Evolutionary conservation across 2,888 invertebrate species (phyloP).

Genomic region (Portevinia maculata): DNA sequence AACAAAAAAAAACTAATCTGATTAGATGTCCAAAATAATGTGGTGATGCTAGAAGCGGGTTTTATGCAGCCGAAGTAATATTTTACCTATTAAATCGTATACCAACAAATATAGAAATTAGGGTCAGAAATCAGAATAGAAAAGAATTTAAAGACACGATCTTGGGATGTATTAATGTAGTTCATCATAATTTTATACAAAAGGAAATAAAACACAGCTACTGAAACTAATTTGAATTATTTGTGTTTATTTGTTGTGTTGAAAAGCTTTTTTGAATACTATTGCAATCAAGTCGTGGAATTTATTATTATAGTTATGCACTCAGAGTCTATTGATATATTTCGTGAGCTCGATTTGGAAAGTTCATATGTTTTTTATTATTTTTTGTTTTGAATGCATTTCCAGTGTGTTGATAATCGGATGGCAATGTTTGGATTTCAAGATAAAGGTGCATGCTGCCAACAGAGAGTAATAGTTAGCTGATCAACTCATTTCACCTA

Average conservation of each 20-base stretch:
- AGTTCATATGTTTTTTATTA: neutral
- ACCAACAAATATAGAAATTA: constrained; percentile 61
- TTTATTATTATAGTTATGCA: neutral
- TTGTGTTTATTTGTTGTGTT: neutral
- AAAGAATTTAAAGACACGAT: constrained; percentile 35
- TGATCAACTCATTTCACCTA: no score
- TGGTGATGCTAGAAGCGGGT: constrained; percentile 38
- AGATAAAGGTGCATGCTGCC: no score
- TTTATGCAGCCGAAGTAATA: constrained; percentile 41
- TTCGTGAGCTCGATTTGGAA: neutral
- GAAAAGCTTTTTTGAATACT: neutral
- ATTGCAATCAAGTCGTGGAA: neutral
- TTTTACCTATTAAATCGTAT: constrained; percentile 61
- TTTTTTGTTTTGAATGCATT: neutral
- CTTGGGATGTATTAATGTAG: constrained; percentile 9
- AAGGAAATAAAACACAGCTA: constrained; percentile 14
- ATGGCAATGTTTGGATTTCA: neutral
- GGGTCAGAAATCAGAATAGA: constrained; percentile 62
- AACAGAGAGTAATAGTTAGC: no score
- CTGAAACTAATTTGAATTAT: constrained; percentile 17
- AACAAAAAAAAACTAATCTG: constrained; percentile 51
- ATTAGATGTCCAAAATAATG: constrained; percentile 65
- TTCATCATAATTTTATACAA: constrained; percentile 10
- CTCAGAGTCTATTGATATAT: neutral
- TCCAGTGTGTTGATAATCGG: neutral